A percentile compares a stretch with the other conserved stretches of the same genome.
Conservation (phyloP, 2,888 invertebrate genomes). For the Andricus quercusramuli region DNA sequence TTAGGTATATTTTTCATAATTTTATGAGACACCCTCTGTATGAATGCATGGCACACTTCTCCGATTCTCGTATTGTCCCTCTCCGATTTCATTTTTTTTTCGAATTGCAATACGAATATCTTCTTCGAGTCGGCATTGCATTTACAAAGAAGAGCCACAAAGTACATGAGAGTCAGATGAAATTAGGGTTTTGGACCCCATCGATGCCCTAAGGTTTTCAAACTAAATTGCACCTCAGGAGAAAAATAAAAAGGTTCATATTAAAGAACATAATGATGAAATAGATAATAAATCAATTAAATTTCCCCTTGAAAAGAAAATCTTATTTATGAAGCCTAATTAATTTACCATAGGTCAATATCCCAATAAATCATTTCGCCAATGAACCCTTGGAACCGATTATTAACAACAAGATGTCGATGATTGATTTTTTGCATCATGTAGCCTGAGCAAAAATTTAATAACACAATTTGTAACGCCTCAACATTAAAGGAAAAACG, state of each 20-base stretch:
- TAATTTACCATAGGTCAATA: constrained; percentile 22
- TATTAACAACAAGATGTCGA: constrained; percentile 12
- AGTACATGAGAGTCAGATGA: background rate
- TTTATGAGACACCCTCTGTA: background rate
- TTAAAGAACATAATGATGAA: background rate
- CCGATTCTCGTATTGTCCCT: constrained; percentile 71
- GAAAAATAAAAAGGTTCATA: background rate
- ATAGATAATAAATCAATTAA: background rate
- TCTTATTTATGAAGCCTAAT: background rate
- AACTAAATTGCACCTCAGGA: background rate
- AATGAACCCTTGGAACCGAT: constrained; percentile 11
- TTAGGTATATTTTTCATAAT: background rate
- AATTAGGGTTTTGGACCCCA: constrained; percentile 2
- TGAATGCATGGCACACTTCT: constrained; percentile 67
- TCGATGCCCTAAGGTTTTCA: background rate
- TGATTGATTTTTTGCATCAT: constrained; percentile 15
- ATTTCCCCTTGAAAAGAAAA: background rate
- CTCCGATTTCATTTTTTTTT: constrained; percentile 53
- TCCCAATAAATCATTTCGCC: constrained; percentile 14
- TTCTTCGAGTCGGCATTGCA: background rate
- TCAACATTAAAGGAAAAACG: background rate
- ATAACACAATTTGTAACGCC: constrained; percentile 57
- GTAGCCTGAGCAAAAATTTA: constrained; percentile 53
- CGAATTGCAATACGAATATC: background rate
- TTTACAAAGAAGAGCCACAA: background rate